phyloP scores from a whole-genome alignment of 1,140 invertebrate genomes.

The Drosophila elegans region DNA sequence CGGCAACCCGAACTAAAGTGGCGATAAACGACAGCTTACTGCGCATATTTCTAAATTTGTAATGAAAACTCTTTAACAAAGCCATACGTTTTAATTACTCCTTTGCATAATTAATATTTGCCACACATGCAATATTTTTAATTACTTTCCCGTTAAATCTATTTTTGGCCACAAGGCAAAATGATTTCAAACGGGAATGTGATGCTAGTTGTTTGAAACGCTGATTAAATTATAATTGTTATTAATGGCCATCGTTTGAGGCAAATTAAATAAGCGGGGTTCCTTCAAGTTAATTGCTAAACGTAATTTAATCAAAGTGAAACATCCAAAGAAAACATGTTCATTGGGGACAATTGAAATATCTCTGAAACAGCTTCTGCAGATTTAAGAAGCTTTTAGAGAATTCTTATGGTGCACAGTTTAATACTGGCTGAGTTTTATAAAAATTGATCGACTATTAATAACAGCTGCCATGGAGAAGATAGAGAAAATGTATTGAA shows the following conservation, averaged over 20 bases:
- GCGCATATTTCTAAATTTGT: background rate
- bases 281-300: conserved; percentile 4
- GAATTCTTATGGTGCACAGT: too few relatives aligned
- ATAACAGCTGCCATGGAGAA: too few relatives aligned
- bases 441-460: too few relatives aligned
- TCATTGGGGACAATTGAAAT: too few relatives aligned
- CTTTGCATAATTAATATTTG: conserved; percentile 32
- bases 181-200: conserved; percentile 3
- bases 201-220: conserved; percentile 10
- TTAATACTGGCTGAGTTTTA: too few relatives aligned
- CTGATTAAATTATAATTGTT: conserved; percentile 32
- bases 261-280: conserved; percentile 2
- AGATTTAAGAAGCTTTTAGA: too few relatives aligned
- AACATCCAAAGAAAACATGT: background rate
- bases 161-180: conserved; percentile 39
- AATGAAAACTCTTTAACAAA: background rate
- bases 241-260: conserved; percentile 20
- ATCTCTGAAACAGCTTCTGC: background rate
- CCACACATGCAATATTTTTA: conserved; percentile 34
- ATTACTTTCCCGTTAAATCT: conserved; percentile 31
- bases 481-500: too few relatives aligned
- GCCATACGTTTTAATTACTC: conserved; percentile 36
- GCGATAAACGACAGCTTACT: background rate
- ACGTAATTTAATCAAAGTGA: background rate
- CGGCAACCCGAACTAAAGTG: background rate